phyloP scores from a whole-genome alignment of 2,888 invertebrate genomes.

The Arctia plantaginis region DNA sequence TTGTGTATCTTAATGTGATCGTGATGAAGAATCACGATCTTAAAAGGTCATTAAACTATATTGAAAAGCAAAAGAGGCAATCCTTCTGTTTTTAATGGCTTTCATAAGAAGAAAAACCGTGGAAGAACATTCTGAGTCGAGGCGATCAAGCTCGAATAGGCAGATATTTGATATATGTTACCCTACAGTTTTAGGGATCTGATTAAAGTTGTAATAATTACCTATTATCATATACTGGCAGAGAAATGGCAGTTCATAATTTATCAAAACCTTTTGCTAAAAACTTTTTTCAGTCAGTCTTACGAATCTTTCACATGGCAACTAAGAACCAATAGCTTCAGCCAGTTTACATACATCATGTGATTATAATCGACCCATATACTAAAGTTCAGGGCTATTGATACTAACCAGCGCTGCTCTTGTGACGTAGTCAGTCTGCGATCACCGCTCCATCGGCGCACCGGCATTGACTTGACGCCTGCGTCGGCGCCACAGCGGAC shows the following conservation, averaged over 20 bases:
- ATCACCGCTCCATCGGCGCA: constrained; percentile 86
- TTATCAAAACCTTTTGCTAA: background rate
- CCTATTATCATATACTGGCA: too few species aligned
- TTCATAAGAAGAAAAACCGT: too few species aligned
- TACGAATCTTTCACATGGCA: background rate
- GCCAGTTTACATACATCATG: background rate
- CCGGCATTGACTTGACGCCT: constrained; percentile 80
- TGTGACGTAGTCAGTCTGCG: constrained; percentile 79
- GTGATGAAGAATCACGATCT: too few species aligned
- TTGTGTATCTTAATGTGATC: too few species aligned
- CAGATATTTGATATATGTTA: too few species aligned
- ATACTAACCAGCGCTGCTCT: constrained; percentile 82
- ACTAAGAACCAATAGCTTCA: background rate
- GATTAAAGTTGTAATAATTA: too few species aligned
- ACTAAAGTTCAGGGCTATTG: constrained; percentile 4
- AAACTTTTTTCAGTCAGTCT: background rate
- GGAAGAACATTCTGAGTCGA: too few species aligned
- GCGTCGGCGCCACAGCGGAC: constrained; percentile 78
- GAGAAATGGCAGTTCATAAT: background rate
- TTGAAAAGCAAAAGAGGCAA: too few species aligned
- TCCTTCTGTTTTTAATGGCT: too few species aligned
- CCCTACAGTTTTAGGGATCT: too few species aligned
- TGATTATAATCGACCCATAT: constrained; percentile 5
- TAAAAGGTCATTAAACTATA: too few species aligned
- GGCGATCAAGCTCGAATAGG: too few species aligned